Percentiles rank a stretch among this genome's conserved stretches.
Evolutionary conservation across 2,888 invertebrate genomes (phyloP).

Genomic region (Leucania comma): DNA sequence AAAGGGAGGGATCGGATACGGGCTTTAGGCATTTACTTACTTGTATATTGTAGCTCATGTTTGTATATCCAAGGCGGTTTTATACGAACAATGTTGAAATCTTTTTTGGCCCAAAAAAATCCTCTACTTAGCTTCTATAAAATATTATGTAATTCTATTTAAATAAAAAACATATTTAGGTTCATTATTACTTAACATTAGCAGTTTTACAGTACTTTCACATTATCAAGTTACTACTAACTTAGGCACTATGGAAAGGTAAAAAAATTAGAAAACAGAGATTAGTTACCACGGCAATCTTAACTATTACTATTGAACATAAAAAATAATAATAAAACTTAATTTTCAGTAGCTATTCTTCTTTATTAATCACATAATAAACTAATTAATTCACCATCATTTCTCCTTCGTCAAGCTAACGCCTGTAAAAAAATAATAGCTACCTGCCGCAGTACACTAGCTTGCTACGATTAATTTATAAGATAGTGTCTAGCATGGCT

Average conservation of each 20-base stretch:
- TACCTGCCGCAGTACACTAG: slow-evolving; percentile 30
- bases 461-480: slow-evolving; percentile 61
- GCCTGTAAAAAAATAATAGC: slow-evolving; percentile 61
- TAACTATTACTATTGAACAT: not conserved
- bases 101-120: slow-evolving; percentile 1
- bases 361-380: slow-evolving; percentile 11
- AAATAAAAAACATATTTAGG: not conserved
- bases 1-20: slow-evolving; percentile 45
- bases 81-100: slow-evolving; percentile 16
- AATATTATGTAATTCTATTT: slow-evolving; percentile 6
- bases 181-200: not conserved
- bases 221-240: slow-evolving; percentile 4
- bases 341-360: not conserved
- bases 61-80: slow-evolving; percentile 30
- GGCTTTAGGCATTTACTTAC: slow-evolving; percentile 41
- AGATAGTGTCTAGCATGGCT: slow-evolving; percentile 61
- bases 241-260: slow-evolving; percentile 11
- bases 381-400: slow-evolving; percentile 28
- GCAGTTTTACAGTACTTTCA: not conserved
- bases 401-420: slow-evolving; percentile 25
- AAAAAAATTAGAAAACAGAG: slow-evolving; percentile 2
- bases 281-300: slow-evolving; percentile 8
- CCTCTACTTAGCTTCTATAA: not conserved
- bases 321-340: not conserved
- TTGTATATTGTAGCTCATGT: slow-evolving; percentile 40